Conservation (phyloP, 1,140 invertebrate species). For the Semibalanus balanoides region DNA sequence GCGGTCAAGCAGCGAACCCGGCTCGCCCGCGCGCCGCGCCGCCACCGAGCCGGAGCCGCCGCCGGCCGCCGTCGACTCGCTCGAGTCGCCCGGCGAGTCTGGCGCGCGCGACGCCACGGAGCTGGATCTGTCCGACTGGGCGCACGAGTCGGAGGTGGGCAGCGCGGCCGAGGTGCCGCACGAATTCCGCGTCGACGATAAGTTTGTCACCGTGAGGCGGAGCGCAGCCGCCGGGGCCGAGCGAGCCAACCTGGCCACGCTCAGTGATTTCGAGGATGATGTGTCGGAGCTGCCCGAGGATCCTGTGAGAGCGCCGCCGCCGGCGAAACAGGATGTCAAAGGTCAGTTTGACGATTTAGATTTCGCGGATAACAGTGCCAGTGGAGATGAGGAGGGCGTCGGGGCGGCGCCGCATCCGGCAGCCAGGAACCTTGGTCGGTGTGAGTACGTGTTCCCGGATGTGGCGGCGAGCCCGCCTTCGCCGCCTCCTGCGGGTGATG, state of each 20-base stretch:
- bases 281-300: background rate
- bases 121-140: background rate
- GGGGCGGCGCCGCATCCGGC: too few relatives aligned
- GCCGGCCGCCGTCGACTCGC: background rate
- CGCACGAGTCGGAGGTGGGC: background rate
- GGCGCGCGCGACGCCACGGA: background rate
- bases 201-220: background rate
- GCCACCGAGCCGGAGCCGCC: background rate
- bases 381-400: background rate
- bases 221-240: background rate
- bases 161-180: background rate
- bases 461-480: too few relatives aligned
- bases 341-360: background rate
- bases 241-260: background rate
- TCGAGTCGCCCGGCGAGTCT: background rate
- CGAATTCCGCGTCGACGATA: background rate
- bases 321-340: too few relatives aligned
- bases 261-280: background rate
- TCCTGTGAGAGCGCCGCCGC: background rate
- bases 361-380: background rate
- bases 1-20: background rate
- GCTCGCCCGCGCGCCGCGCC: background rate
- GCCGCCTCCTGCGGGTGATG: too few relatives aligned
- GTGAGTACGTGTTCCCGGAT: background rate
- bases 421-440: background rate